Evolutionary conservation across 2,113 vertebrate genomes (phyloP).

Genomic region (Apistogramma diplotaenia): DNA sequence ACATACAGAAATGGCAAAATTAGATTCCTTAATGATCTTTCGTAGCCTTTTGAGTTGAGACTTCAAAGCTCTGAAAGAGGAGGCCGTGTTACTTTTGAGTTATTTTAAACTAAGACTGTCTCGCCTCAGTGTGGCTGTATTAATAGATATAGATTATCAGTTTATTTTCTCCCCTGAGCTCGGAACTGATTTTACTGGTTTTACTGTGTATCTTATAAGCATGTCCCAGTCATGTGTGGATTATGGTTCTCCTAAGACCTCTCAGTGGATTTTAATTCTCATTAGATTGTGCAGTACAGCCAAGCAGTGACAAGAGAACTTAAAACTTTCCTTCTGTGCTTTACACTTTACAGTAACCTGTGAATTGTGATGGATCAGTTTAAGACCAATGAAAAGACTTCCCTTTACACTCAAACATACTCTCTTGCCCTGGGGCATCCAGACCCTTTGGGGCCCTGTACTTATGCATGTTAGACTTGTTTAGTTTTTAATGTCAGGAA

Average conservation of each 20-base stretch:
- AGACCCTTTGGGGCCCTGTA: not conserved
- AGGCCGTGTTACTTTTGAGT: conserved; percentile 25
- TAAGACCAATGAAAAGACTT: not conserved
- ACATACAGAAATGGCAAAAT: conserved; percentile 46
- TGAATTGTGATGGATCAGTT: not conserved
- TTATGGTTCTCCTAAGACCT: not conserved
- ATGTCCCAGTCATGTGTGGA: not conserved
- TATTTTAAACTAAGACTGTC: conserved; percentile 54
- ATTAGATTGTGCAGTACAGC: not conserved
- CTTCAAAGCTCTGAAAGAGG: conserved; percentile 37
- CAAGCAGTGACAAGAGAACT: not conserved
- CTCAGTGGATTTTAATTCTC: not conserved
- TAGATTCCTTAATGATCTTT: conserved; percentile 50
- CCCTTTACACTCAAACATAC: not conserved
- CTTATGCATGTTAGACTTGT: not conserved
- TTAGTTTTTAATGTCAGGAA: not conserved
- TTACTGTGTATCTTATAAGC: not conserved
- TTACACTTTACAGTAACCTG: not conserved
- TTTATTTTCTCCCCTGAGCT: conserved; percentile 5
- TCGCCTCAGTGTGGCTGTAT: conserved; percentile 10
- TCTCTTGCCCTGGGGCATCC: not conserved
- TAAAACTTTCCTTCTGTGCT: not conserved
- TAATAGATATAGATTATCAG: conserved; percentile 24
- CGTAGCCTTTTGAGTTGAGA: conserved; percentile 12
- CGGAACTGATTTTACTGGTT: not conserved